phyloP scores from a whole-genome alignment of 2,113 vertebrate genomes.

The Gallinago undulata region DNA sequence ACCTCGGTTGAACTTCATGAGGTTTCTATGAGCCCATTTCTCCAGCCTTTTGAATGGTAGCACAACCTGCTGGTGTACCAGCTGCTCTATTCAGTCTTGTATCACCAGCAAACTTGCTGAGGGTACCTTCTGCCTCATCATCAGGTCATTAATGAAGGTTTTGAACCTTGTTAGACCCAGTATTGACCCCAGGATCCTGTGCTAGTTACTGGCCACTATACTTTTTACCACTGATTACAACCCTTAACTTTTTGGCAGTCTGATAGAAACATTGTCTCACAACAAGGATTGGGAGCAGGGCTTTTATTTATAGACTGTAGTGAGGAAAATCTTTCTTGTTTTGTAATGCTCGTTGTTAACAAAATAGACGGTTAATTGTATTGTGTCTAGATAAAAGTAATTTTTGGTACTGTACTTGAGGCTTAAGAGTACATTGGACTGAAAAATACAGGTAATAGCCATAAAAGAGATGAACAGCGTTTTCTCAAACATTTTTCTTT shows the following conservation, averaged over 20 bases:
- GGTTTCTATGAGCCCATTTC: background rate
- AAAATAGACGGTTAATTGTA: background rate
- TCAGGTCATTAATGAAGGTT: background rate
- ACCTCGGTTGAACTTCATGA: background rate
- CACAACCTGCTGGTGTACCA: background rate
- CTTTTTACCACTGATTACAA: background rate
- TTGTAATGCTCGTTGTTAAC: background rate
- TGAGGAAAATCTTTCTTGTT: background rate
- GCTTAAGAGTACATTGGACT: background rate
- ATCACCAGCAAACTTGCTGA: background rate
- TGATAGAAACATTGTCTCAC: background rate
- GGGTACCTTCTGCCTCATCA: background rate
- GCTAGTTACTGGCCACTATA: background rate
- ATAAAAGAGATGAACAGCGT: background rate
- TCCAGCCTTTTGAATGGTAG: background rate
- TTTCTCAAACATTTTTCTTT: background rate
- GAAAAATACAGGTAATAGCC: background rate
- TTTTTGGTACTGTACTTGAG: background rate
- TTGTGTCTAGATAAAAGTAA: background rate
- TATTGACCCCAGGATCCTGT: too few species aligned
- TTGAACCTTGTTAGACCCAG: background rate
- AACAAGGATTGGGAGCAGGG: background rate
- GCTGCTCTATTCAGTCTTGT: background rate
- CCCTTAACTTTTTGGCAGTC: background rate
- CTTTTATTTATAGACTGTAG: background rate